Base-by-base conservation (phyloP, 2,113 vertebrate genomes). In the Pedionomus torquatus region DNA sequence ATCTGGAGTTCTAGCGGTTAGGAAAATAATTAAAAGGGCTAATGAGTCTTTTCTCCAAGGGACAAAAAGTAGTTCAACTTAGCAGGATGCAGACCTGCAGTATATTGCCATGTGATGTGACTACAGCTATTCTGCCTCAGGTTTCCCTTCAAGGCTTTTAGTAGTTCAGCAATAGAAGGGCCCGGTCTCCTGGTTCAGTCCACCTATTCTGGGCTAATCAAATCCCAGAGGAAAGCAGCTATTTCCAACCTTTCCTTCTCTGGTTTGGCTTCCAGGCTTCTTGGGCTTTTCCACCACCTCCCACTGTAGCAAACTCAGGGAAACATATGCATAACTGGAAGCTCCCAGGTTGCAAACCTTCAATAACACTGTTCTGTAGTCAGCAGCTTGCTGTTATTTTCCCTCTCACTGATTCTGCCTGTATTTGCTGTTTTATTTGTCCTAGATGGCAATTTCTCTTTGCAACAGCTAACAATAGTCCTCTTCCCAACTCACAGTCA, bases 21-120 rank as follows among this genome's bases (percentile, higher is more conserved):
- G 63, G 74, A 75, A 90, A 95, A 96, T 94, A 95, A 93, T 96
- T 95, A 97, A 75, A 71, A 93, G 89, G 83, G 58, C 87, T 97
- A 96, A 97, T 96, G 95, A 94, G 88, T 26, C 93, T 76, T 94
- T 82, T 95, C 93, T 90, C 91, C 75, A 70, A 77, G 79, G 85
- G 71, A 91, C 91, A 63, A 55, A 95, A 91, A 95, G 63, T 90
- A 93, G 94, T 83, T 95, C 93, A 93, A 10, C 57, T 37, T n/a
- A 58, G 64, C 79, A 21, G 76, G 91, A 65, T 86, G 94, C 63
- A 49, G 91, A 64, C 64, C 89, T 64, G 86, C 79, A 78, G 91
- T 28, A 5, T 9, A 44, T 37, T 7, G 30, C 86, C 68, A 10
- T 33, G 83, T n/a, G 85, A 91, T 48, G 49, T 77, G 91, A 94